Evolutionary conservation across 2,797 vertebrate species (phyloP).

Genomic region (Silurus lanzhouensis): DNA sequence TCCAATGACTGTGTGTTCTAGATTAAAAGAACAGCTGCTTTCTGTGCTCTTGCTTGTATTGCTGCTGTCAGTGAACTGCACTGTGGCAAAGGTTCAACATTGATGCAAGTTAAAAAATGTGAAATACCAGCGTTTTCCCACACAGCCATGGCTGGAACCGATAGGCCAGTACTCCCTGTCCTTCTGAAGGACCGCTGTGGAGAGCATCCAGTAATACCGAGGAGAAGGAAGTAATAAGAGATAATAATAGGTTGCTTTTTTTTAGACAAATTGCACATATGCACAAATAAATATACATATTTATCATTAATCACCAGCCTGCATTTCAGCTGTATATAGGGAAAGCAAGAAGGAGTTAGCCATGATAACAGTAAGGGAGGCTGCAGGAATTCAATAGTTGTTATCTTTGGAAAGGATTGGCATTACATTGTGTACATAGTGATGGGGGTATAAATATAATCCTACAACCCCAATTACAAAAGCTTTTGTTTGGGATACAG

Average conservation of each 20-base stretch:
- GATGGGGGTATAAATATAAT: background rate
- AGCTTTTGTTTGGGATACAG: no score
- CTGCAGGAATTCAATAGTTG: background rate
- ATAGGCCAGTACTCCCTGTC: conserved; percentile 30
- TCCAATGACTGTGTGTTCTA: conserved; percentile 26
- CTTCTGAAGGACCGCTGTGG: conserved; percentile 20
- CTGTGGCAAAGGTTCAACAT: conserved; percentile 53
- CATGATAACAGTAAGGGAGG: background rate
- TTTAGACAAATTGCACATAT: conserved; percentile 3
- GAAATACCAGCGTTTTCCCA: conserved; percentile 64
- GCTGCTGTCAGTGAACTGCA: conserved; percentile 41
- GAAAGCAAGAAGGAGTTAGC: background rate
- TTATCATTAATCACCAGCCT: background rate
- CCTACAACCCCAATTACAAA: no score
- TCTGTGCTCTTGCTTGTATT: conserved; percentile 42
- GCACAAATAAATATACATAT: background rate
- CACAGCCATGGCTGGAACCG: conserved; percentile 40
- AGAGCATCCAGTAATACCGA: conserved; percentile 10
- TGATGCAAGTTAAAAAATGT: conserved; percentile 58
- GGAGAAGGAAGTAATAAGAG: background rate
- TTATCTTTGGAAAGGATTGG: background rate
- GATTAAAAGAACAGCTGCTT: conserved; percentile 60
- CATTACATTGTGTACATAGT: background rate
- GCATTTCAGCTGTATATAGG: background rate
- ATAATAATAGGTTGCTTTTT: conserved; percentile 31